Base-by-base conservation (phyloP, 2,113 vertebrate species). In the Tachycineta bicolor region DNA sequence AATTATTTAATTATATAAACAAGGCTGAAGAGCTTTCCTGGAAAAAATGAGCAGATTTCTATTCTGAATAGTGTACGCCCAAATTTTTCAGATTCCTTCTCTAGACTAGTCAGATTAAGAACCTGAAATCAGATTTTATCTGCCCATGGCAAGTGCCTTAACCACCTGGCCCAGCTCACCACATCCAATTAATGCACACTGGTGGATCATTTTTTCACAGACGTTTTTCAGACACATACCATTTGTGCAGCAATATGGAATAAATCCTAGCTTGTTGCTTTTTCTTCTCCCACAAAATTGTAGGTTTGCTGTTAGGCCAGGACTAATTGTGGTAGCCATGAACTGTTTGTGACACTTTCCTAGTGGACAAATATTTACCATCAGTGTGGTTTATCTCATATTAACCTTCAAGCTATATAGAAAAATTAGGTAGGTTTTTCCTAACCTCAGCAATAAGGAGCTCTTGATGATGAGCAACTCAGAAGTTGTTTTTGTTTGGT, bases 261-360 rank as follows among this genome's bases (percentile, higher is more conserved):
- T 52, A 84, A 91, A 87, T 74, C 16, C 34, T 26, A 49, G 7
- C 5, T 59, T 90, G 17, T 7, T 53, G 10, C 1, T 50, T 39
- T 29, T 62, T 49, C 9, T 23, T 12, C 10, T 24, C 43, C 8
- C 4, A 34, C 6, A 60, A 18, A 91, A 76, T 28, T 0, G 0
- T 6, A 75, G 5, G 4, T 85, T 73, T 85, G 14, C 12, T 71
- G 3, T 68, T 56, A 81, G 52, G 12, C 8, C 19, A 68, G 34
- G 29, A 75, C 0, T 46, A 65, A 23, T 0, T 64, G 24, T 19
- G 2, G 14, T 22, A 70, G 7, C 6, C 22, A 21, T n/a, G n/a
- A 46, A 24, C 25, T 9, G 10, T 21, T 76, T 75, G 39, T 50
- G 39, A 50, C 18, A 22, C 9, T 69, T 84, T 52, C 33, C 26